These are phyloP conservation scores for Meiosimyza platycephala DNA, from an alignment of 2,888 invertebrate species.

Conservation along the genomic window DNA sequence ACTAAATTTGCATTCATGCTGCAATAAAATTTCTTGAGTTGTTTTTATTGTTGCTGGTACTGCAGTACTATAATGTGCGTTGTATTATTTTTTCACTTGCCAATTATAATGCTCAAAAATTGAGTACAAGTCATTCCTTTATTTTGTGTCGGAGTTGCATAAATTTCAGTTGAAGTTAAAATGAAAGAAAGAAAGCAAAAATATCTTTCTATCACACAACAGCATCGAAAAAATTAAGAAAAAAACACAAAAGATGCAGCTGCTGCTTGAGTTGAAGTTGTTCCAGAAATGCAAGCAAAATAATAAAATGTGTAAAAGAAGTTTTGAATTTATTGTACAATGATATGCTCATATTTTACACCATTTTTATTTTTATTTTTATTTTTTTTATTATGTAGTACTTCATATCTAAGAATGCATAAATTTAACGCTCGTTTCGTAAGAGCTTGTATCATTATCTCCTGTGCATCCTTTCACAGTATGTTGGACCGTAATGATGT, in stretches of 20 bases:
- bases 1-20: conserved; percentile 2
- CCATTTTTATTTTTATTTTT: not conserved
- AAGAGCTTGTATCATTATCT: no score
- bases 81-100: not conserved
- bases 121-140: conserved; percentile 8
- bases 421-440: conserved; percentile 6
- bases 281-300: conserved; percentile 8
- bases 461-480: no score
- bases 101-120: conserved; percentile 2
- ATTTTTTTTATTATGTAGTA: not conserved
- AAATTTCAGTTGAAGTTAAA: not conserved
- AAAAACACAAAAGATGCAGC: not conserved
- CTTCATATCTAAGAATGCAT: conserved; percentile 8
- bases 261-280: conserved; percentile 13
- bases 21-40: not conserved
- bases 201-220: not conserved
- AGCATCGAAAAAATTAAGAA: not conserved
- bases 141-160: conserved; percentile 10
- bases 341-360: not conserved
- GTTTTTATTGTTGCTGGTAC: not conserved
- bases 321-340: not conserved
- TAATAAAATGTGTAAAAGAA: not conserved
- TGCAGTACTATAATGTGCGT: not conserved
- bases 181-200: not conserved
- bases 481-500: no score